phyloP scores from a whole-genome alignment of 1,140 invertebrate genomes.

The Panagrolaimus sp. region DNA sequence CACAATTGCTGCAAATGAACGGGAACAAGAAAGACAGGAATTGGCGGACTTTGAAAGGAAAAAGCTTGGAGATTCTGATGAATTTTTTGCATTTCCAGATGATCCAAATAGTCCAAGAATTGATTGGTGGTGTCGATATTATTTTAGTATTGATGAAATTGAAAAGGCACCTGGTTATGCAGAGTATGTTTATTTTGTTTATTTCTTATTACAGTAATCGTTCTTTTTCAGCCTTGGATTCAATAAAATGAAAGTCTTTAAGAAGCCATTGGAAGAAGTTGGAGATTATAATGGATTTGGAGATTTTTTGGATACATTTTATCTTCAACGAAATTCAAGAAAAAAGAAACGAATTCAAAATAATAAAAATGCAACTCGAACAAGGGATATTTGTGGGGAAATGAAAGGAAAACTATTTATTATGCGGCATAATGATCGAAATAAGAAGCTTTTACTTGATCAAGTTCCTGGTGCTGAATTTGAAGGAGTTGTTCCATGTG shows the following conservation, averaged over 20 bases:
- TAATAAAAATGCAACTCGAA: constrained; percentile 48
- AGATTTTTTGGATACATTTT: constrained; percentile 63
- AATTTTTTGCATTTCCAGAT: constrained; percentile 17
- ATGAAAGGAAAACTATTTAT: constrained; percentile 61
- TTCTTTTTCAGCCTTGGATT: constrained; percentile 43
- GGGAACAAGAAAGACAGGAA: constrained; percentile 22
- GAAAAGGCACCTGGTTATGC: constrained; percentile 58
- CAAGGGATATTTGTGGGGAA: constrained; percentile 62
- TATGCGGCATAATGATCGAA: constrained; percentile 23
- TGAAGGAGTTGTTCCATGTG: constrained; percentile 60
- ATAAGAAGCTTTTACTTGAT: constrained; percentile 25
- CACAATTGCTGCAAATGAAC: constrained; percentile 39
- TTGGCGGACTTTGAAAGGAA: constrained; percentile 23
- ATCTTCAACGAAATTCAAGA: constrained; percentile 60
- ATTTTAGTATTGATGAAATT: constrained; percentile 61
- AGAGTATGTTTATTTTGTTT: constrained; percentile 30
- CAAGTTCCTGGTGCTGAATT: constrained; percentile 44
- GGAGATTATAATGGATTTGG: constrained; percentile 58
- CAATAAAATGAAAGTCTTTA: constrained; percentile 37
- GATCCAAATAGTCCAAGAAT: constrained; percentile 42
- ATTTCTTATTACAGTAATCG: not conserved
- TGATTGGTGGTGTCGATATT: constrained; percentile 65
- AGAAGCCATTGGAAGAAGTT: constrained; percentile 60
- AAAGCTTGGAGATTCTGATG: constrained; percentile 19
- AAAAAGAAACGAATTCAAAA: constrained; percentile 37